A percentile compares a stretch with the other conserved stretches of the same genome.
Evolutionary conservation across 2,113 vertebrate species (phyloP).

Genomic region (Speoplatyrhinus poulsoni): DNA sequence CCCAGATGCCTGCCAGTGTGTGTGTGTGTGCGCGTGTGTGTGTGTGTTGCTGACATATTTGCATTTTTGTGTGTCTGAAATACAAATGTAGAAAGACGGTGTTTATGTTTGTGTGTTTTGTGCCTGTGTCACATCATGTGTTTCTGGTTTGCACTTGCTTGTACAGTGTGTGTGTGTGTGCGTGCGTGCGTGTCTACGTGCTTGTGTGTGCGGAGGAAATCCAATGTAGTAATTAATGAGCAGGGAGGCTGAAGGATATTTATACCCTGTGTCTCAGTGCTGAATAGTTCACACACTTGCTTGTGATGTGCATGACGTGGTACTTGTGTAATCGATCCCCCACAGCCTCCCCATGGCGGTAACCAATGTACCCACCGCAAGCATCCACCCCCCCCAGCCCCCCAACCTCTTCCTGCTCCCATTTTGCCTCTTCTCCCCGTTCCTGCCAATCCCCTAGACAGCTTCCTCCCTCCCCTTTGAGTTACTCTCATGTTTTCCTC

Average conservation of each 20-base stretch:
- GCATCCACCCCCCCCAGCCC: not conserved
- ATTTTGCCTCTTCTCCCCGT: constrained; percentile 6
- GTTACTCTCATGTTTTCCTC: not conserved
- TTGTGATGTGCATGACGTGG: constrained; percentile 28
- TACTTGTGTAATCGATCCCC: constrained; percentile 33
- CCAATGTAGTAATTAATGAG: constrained; percentile 50
- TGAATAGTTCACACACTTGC: constrained; percentile 9
- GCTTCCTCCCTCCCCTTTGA: constrained; percentile 6
- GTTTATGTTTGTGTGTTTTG: not conserved
- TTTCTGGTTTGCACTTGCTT: not conserved
- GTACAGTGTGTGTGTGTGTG: not conserved
- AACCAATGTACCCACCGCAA: not conserved
- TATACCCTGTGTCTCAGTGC: constrained; percentile 16
- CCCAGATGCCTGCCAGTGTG: not conserved
- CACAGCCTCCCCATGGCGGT: not conserved
- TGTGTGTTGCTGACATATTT: not conserved
- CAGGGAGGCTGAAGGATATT: constrained; percentile 24
- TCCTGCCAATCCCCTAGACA: not conserved
- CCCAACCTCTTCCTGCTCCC: not conserved
- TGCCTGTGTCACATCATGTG: not conserved
- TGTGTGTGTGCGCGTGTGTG: constrained; percentile 4
- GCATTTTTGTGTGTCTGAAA: not conserved
- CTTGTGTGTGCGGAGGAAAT: constrained; percentile 23
- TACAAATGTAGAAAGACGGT: not conserved
- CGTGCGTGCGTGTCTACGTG: constrained; percentile 10